Conservation (phyloP, 2,888 invertebrate genomes). For the Neocrepidodera transversa region DNA sequence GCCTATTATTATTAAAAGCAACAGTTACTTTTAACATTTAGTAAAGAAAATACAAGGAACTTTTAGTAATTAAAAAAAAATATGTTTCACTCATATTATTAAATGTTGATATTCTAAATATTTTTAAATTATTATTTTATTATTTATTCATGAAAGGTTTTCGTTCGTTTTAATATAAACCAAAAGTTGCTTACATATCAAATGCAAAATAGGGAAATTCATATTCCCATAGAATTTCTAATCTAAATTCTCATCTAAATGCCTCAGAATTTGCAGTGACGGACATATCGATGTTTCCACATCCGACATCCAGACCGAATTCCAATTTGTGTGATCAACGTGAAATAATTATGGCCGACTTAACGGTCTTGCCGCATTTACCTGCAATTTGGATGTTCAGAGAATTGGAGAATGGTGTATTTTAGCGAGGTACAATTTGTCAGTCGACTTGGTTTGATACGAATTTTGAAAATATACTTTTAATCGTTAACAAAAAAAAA, state of each 20-base stretch:
- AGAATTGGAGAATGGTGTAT: constrained; percentile 4
- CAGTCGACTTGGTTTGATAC: constrained; percentile 1
- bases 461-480: no score
- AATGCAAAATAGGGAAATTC: constrained; percentile 2
- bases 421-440: constrained; percentile 19
- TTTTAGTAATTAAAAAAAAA: no score
- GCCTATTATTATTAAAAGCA: no score
- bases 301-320: constrained; percentile 29
- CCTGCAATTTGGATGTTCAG: constrained; percentile 12
- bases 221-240: constrained; percentile 10
- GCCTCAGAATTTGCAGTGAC: constrained; percentile 16
- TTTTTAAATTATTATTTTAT: no score
- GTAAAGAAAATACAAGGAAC: no score
- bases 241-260: constrained; percentile 21
- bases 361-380: constrained; percentile 19
- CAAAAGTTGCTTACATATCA: no score
- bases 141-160: no score
- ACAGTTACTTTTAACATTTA: no score
- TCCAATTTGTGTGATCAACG: constrained; percentile 34
- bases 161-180: no score
- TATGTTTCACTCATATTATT: no score
- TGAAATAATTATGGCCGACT: constrained; percentile 25
- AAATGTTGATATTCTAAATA: no score
- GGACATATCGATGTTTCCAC: constrained; percentile 30
- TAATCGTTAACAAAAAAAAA: no score